Conservation (phyloP, 2,888 invertebrate species). For the Mythimna ferrago region DNA sequence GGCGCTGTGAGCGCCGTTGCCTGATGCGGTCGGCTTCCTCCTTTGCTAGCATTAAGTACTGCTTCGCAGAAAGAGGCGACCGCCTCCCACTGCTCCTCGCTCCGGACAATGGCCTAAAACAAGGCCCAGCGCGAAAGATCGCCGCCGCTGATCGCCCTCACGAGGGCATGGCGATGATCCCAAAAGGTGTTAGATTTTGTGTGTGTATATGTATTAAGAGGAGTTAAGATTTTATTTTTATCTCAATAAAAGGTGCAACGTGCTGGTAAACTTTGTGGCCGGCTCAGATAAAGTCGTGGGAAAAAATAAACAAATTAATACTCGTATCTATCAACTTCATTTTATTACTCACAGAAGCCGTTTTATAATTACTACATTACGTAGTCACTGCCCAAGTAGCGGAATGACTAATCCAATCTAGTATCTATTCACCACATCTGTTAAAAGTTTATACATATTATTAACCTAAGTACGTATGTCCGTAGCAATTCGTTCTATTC, state of each 20-base stretch:
- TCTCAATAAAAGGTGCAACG: neutral
- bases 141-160: no score
- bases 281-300: neutral
- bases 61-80: no score
- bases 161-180: no score
- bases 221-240: no score
- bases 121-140: no score
- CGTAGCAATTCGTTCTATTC: neutral
- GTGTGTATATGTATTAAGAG: no score
- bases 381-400: conserved; percentile 2
- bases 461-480: neutral
- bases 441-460: conserved; percentile 27
- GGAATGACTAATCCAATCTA: conserved; percentile 32
- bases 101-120: no score
- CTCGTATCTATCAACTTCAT: neutral
- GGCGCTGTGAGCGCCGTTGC: no score
- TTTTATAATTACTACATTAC: conserved; percentile 41
- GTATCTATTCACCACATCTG: conserved; percentile 43
- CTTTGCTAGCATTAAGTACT: no score
- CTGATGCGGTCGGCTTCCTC: no score
- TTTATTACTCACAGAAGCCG: conserved; percentile 11
- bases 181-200: no score
- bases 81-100: no score
- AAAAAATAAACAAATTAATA: neutral
- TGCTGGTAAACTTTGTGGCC: neutral